Percentiles rank a stretch among this genome's conserved stretches.
Conservation (phyloP, 2,888 invertebrate species). For the Masnerella sp. region DNA sequence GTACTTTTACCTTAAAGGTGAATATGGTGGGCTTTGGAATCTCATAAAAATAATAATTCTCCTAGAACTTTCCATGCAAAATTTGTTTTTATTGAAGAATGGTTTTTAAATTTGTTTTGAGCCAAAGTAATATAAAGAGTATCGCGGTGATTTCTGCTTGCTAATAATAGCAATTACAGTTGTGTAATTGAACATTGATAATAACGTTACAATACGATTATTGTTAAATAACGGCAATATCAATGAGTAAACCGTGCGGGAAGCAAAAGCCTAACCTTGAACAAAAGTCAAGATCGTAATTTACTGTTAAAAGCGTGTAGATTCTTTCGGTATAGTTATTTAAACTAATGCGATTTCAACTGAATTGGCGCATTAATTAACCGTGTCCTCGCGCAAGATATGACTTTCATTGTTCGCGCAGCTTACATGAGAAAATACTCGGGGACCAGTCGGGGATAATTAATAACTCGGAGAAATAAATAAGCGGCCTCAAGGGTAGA, state of each 20-base stretch:
- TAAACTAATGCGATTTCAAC: slow-evolving; percentile 55
- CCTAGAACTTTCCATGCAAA: too few relatives aligned
- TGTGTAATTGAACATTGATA: slow-evolving; percentile 28
- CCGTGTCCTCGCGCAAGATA: slow-evolving; percentile 54
- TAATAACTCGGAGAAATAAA: slow-evolving; percentile 59
- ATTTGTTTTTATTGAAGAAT: too few relatives aligned
- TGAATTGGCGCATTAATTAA: slow-evolving; percentile 59
- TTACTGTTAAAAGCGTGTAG: slow-evolving; percentile 50
- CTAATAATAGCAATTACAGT: slow-evolving; percentile 39
- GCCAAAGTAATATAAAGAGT: slow-evolving; percentile 19
- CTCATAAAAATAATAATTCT: too few relatives aligned
- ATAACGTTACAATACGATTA: slow-evolving; percentile 25
- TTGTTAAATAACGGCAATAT: slow-evolving; percentile 34
- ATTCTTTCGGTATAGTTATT: slow-evolving; percentile 57
- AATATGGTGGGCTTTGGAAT: too few relatives aligned
- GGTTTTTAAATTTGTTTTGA: too few relatives aligned
- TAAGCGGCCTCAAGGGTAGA: slow-evolving; percentile 50
- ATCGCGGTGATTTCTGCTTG: slow-evolving; percentile 3
- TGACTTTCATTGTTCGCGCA: slow-evolving; percentile 56
- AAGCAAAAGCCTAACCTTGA: slow-evolving; percentile 30
- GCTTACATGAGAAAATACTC: too few relatives aligned
- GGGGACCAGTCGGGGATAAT: slow-evolving; percentile 56
- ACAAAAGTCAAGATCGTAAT: slow-evolving; percentile 42
- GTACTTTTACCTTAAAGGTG: too few relatives aligned
- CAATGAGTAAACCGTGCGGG: slow-evolving; percentile 36